Percentiles rank a stretch among this genome's conserved stretches.
Evolutionary conservation across 2,797 vertebrate genomes (phyloP).

Genomic region (Notolepis coatsorum): DNA sequence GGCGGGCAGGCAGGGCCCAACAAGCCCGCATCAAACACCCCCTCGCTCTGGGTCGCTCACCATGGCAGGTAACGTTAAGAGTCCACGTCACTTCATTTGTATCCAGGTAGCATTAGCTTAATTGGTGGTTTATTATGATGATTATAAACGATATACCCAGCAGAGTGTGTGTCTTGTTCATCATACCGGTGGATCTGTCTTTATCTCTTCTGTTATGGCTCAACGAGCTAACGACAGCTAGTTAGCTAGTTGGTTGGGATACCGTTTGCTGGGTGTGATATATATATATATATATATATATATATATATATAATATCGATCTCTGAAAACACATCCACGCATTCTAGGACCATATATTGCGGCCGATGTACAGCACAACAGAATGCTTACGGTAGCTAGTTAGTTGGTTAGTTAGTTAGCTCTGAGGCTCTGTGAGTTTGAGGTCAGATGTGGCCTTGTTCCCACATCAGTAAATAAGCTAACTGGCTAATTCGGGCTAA

Average conservation of each 20-base stretch:
- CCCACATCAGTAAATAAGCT: not conserved
- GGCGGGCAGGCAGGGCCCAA: slow-evolving; percentile 60
- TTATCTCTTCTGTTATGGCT: slow-evolving; percentile 17
- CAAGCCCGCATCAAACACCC: slow-evolving; percentile 47
- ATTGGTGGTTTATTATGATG: not conserved
- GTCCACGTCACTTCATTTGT: no score
- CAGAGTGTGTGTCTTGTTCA: no score
- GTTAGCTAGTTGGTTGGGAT: slow-evolving; percentile 56
- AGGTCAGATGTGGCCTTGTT: not conserved
- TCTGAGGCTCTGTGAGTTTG: not conserved
- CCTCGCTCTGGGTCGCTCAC: slow-evolving; percentile 44
- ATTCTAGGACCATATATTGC: no score
- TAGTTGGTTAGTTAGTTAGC: slow-evolving; percentile 44
- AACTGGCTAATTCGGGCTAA: slow-evolving; percentile 53
- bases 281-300: no score
- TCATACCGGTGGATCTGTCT: not conserved
- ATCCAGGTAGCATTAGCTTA: not conserved
- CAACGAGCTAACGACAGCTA: slow-evolving; percentile 50
- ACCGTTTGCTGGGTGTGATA: slow-evolving; percentile 24
- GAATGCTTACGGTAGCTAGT: slow-evolving; percentile 55
- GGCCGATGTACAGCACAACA: no score
- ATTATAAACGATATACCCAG: no score
- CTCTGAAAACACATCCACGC: no score
- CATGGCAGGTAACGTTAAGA: slow-evolving; percentile 76
- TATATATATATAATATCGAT: no score